Evolutionary conservation across 37 sponge, comb jelly and placozoan species (phyloP).

Genomic region (Halisarca cf. caerulea): DNA sequence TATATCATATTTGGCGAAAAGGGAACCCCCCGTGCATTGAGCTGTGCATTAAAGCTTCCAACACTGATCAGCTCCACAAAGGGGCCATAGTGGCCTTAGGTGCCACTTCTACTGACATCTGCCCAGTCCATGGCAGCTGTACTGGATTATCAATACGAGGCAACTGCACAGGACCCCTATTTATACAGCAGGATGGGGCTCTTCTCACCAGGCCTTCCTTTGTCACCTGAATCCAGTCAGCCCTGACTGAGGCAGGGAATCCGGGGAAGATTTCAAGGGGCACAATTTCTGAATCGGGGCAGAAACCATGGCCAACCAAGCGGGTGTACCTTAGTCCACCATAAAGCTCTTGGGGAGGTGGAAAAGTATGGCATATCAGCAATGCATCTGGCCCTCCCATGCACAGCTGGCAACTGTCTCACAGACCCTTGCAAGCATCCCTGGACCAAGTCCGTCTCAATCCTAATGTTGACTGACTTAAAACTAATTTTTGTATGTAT

Average conservation of each 20-base stretch:
- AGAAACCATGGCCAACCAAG: conserved; percentile 1
- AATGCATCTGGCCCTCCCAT: neutral
- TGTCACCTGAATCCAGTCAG: neutral
- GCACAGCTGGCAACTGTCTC: conserved; percentile 6
- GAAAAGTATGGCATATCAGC: conserved; percentile 7
- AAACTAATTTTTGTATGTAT: too few relatives aligned
- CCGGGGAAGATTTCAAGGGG: neutral
- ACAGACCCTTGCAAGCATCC: too few relatives aligned
- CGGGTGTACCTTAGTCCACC: neutral
- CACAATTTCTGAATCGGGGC: conserved; percentile 19
- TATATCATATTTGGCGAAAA: neutral
- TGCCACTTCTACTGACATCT: neutral
- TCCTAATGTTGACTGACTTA: too few relatives aligned
- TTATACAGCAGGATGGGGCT: neutral
- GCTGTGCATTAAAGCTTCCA: conserved; percentile 11
- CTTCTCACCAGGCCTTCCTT: neutral
- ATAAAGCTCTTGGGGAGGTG: conserved; percentile 10
- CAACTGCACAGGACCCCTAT: neutral
- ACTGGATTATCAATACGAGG: conserved; percentile 1
- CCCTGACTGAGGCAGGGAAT: neutral
- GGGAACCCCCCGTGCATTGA: neutral
- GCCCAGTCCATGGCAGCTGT: conserved; percentile 1
- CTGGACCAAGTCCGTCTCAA: too few relatives aligned
- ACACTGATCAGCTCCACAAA: neutral
- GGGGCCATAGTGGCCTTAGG: neutral